Evolutionary conservation across 2,113 vertebrate species (phyloP).

Genomic region (Anguilla rostrata): DNA sequence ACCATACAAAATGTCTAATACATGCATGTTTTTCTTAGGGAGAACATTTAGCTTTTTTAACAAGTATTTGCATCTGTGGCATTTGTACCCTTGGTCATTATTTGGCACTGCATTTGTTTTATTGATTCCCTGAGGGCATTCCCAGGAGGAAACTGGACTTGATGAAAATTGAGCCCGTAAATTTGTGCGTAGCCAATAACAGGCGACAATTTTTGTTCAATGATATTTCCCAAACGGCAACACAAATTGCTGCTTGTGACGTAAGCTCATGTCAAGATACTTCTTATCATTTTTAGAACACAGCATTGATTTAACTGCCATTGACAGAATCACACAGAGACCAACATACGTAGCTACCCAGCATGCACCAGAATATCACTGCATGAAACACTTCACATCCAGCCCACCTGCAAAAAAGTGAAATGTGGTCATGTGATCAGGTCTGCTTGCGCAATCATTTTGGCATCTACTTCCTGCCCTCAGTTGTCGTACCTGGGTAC

Average conservation of each 20-base stretch:
- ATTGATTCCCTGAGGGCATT: conserved; percentile 5
- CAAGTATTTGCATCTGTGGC: background rate
- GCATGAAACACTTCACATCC: too few species aligned
- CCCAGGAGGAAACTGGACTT: background rate
- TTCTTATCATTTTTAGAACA: conserved; percentile 4
- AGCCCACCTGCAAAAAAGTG: too few species aligned
- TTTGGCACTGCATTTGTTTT: background rate
- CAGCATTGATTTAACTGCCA: too few species aligned
- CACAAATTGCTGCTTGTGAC: background rate
- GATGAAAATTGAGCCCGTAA: background rate
- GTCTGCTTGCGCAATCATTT: too few species aligned
- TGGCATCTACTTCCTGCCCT: too few species aligned
- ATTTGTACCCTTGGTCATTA: background rate
- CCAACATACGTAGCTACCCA: too few species aligned
- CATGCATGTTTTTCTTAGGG: too few species aligned
- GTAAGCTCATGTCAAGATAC: background rate
- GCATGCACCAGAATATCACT: too few species aligned
- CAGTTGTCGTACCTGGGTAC: background rate
- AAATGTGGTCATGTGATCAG: too few species aligned
- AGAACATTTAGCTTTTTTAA: too few species aligned
- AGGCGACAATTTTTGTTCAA: background rate
- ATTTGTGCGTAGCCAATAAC: conserved; percentile 7
- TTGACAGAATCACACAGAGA: too few species aligned
- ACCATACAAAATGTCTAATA: too few species aligned
- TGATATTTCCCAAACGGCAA: background rate